Base-by-base conservation (phyloP, 92 coral and sea anemone species). In the Epizoanthus illoricatus region DNA sequence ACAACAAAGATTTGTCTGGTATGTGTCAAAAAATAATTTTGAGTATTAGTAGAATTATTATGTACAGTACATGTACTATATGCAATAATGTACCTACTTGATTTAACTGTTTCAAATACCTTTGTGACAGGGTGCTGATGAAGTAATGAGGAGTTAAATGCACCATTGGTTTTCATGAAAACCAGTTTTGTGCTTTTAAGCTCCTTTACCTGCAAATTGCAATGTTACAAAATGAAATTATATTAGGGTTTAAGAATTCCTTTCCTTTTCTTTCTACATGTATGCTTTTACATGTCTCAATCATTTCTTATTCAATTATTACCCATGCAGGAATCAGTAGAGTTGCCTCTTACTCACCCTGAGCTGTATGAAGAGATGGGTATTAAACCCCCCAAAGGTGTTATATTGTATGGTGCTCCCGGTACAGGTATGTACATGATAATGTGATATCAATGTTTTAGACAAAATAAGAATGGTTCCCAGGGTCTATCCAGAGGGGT, bases 341-440 rank as follows among this genome's bases (percentile, higher is more conserved):
- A 95, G 73, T 90, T 95, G 74, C 98, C 98, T 7, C 71, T 95
- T 7, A 95, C 98, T 11, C 98, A 95, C 86, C 98, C 98, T 21
- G 98, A 95, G 73, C 75, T 95, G 79, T 95, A 95, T 74, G 98
- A 95, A 75, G 98, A 95, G 82, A 95, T 95, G 98, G 98, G 98
- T 19, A 95, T 95, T 80, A 94, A 94, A 81, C 98, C 98, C 43
- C 98, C 98, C 7, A 95, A 95, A 75, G 98, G 98, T 24, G 98
- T 95, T 5, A 95, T 95, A 65, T 76, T 95, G 2, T 95, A 95
- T 56, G 98, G 98, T 5, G 92, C 94, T 0, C 98, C 98, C 16
- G 98, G 98, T 2, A 95, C 98, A 75, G 98, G 97, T 84, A 62
- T 56, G 90, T 66, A 24, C 16, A 45, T 8, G 1, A 10, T 80